These are phyloP conservation scores for Cirrhinus molitorella DNA, from an alignment of 2,797 vertebrate genomes.

Conservation along the genomic window DNA sequence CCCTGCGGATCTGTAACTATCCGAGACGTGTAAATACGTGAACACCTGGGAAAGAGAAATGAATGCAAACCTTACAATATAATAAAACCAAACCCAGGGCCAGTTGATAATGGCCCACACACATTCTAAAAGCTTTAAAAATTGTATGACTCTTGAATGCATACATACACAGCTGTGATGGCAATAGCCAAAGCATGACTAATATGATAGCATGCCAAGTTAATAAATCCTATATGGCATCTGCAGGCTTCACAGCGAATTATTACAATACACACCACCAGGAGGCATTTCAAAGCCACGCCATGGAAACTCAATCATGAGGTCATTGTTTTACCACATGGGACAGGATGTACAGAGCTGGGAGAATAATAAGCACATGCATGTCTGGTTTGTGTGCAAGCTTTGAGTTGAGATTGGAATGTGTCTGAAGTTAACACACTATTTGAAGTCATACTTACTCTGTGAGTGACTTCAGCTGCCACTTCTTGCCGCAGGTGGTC, in stretches of 20 bases:
- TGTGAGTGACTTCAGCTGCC: slow-evolving; percentile 56
- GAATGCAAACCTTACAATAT: slow-evolving; percentile 14
- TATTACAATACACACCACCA: slow-evolving; percentile 44
- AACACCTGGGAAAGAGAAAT: slow-evolving; percentile 66
- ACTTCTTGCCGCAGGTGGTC: slow-evolving; percentile 20
- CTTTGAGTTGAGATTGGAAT: slow-evolving; percentile 29
- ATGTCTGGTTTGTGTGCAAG: slow-evolving; percentile 35
- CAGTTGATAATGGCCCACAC: slow-evolving; percentile 28
- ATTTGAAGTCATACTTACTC: slow-evolving; percentile 64
- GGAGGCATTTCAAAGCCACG: slow-evolving; percentile 55
- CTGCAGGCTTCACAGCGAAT: slow-evolving; percentile 39
- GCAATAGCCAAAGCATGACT: slow-evolving; percentile 54
- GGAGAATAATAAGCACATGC: slow-evolving; percentile 42
- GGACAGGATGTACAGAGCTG: slow-evolving; percentile 36
- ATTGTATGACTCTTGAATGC: slow-evolving; percentile 30
- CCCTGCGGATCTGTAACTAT: slow-evolving; percentile 50
- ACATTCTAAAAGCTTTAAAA: slow-evolving; percentile 22
- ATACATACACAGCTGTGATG: slow-evolving; percentile 54
- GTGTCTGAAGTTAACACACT: slow-evolving; percentile 36
- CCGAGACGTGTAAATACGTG: slow-evolving; percentile 68
- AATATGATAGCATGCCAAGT: slow-evolving; percentile 56
- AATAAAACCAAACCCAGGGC: neutral
- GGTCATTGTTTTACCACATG: slow-evolving; percentile 54
- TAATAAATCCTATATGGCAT: slow-evolving; percentile 57
- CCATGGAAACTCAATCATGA: slow-evolving; percentile 60